Evolutionary conservation across 2,113 vertebrate genomes (phyloP), one percentile per base, ranked within the genome.

Genomic region (Terrapene triunguis): DNA sequence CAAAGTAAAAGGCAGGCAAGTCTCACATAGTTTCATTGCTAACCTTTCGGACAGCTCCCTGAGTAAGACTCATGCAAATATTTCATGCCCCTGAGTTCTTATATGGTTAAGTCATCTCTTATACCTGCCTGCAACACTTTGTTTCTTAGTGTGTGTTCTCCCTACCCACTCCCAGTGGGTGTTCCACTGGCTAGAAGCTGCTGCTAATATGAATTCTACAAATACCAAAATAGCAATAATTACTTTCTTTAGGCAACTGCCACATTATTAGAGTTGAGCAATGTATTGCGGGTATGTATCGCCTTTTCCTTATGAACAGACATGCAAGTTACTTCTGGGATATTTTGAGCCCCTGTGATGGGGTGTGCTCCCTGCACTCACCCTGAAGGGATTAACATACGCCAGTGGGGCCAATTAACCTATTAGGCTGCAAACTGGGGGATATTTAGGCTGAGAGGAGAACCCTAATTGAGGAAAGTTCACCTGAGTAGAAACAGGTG

Each of bases 91-190:
- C 74, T 84, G 51, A 91, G 89, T 95, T 93, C 81, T 85, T 69
- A 85, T 85, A 50, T 29, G 32, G 38, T 72, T 97, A 89, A 96
- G 22, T 97, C 96, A 93, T 88, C 21, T 93, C 86, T 96, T 87
- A n/a, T 88, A 76, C 80, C 76, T 93, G 44, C n/a, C 92, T 91
- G 91, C 84, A 87, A 3, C 11, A 88, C 87, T 92, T 89, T 62
- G 94, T 93, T 97, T 97, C 94, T 87, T 96, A 76, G 88, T 79
- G 11, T 47, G 69, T 91, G 95, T 94, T 94, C 51, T 93, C 95
- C 94, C 94, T 80, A 88, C 93, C 89, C 91, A 88, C 44, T 87
- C 7, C 29, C 92, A 8, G 35, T 10, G 2, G 5, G 4, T 95
- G 74, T 92, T 48, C 51, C 11, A 25, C 5, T 88, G 29, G 9